Evolutionary conservation across 2,113 vertebrate genomes (phyloP).

Genomic region (Tachysurus vachellii): DNA sequence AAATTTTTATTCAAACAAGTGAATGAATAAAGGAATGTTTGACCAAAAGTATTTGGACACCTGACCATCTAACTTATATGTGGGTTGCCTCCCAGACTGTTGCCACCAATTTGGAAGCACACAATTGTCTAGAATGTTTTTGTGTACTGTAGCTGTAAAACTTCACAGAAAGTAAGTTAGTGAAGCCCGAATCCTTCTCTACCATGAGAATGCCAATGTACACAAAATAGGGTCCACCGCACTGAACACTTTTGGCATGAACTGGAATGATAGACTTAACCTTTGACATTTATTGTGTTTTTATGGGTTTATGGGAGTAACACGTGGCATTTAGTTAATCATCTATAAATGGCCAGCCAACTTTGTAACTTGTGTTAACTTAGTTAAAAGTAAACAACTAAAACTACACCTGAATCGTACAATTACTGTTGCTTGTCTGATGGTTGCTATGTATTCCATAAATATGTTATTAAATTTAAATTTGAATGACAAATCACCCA

Average conservation of each 20-base stretch:
- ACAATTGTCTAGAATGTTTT: neutral
- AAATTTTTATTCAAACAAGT: neutral
- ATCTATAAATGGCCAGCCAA: neutral
- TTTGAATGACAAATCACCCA: neutral
- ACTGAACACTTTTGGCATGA: neutral
- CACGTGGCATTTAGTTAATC: neutral
- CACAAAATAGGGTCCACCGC: neutral
- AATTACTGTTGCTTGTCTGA: neutral
- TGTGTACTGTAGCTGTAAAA: neutral
- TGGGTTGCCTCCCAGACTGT: neutral
- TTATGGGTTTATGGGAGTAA: neutral
- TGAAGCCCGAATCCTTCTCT: neutral
- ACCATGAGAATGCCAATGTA: neutral
- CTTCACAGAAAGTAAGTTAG: neutral
- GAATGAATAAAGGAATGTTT: neutral
- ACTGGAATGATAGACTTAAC: neutral
- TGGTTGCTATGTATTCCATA: neutral
- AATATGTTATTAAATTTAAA: neutral
- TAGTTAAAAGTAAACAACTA: neutral
- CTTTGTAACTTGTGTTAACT: neutral
- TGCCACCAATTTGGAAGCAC: neutral
- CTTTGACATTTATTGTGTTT: conserved; percentile 26
- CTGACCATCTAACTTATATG: neutral
- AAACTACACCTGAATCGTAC: neutral
- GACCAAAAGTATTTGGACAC: neutral